Conservation (phyloP, 2,888 invertebrate genomes). For the Ryuthela nishihirai region DNA sequence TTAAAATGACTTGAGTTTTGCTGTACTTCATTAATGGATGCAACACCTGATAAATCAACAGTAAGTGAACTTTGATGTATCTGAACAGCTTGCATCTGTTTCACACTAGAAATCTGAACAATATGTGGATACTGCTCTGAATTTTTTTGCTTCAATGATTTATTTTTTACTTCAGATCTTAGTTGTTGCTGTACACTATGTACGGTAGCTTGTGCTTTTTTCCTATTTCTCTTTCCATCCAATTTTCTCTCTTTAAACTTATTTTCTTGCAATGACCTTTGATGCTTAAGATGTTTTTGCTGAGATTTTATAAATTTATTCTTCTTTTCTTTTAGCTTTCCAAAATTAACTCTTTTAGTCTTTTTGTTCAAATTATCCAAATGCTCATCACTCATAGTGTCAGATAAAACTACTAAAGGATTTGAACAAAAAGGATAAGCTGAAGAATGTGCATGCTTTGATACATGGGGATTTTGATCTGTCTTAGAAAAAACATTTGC, state of each 20-base stretch:
- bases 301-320: conserved; percentile 12
- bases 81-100: conserved; percentile 34
- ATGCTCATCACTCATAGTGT: conserved; percentile 12
- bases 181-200: too few species aligned
- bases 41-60: conserved; percentile 15
- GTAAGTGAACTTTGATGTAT: conserved; percentile 27
- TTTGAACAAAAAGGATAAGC: neutral
- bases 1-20: neutral
- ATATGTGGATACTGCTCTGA: conserved; percentile 29
- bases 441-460: conserved; percentile 21
- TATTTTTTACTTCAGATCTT: too few species aligned
- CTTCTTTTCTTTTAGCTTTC: conserved; percentile 14
- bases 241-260: conserved; percentile 32
- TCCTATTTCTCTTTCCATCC: too few species aligned
- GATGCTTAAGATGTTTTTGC: conserved; percentile 31
- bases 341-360: conserved; percentile 18
- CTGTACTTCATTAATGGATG: neutral
- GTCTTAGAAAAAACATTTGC: conserved; percentile 27
- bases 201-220: too few species aligned
- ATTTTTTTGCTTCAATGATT: too few species aligned
- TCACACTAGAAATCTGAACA: conserved; percentile 28
- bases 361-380: conserved; percentile 21
- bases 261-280: conserved; percentile 18
- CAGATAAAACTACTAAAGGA: too few species aligned
- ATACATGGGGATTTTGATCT: too few species aligned